Evolutionary conservation across 2,113 vertebrate genomes (phyloP), one percentile per base, ranked within the genome.

Genomic region (Argyrosomus japonicus): DNA sequence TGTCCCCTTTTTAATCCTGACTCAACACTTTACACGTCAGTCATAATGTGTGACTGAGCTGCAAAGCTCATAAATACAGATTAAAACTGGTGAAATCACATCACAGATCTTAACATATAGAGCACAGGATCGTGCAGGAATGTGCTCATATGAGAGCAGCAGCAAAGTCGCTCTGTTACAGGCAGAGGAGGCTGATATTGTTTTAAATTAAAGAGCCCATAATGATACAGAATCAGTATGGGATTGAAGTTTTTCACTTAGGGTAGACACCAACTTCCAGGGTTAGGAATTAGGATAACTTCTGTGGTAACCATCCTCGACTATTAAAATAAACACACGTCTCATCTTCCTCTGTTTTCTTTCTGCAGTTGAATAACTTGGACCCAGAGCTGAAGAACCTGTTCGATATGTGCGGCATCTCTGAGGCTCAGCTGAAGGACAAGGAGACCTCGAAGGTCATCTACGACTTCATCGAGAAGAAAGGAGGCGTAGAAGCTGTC

Each of bases 381-480:
- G 98, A 99, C 93, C 98, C 98, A 18, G 98, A 99, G 91, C 89
- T 99, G 91, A 99, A 99, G 96, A 96, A 97, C 84, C 96, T 99
- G 63, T 99, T 99, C 83, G 98, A 99, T 93, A 54, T 98, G 93
- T 99, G 97, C 86, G 98, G 98, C 88, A 99, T 99, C 94, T 99
- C 98, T 21, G 98, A 99, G 88, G 97, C 97, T 84, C 96, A 99
- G 15, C 96, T 99, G 47, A 99, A 99, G 93, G 98, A 99, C 95
- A 97, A 97, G 94, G 98, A 99, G 96, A 99, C 98, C 36, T 99
- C 98, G 21, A 99, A 98, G 95, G 97, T 96, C 90, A 99, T 99
- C 91, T 99, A 99, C 80, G 98, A 99, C 92, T 99, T 99, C 93
- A 99, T 99, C 71, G 98, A 99, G 94, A 97, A 98, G 95, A 97